A percentile compares a stretch with the other conserved stretches of the same genome.
Conservation (phyloP, 2,797 vertebrate species). For the Dermochelys coriacea region DNA sequence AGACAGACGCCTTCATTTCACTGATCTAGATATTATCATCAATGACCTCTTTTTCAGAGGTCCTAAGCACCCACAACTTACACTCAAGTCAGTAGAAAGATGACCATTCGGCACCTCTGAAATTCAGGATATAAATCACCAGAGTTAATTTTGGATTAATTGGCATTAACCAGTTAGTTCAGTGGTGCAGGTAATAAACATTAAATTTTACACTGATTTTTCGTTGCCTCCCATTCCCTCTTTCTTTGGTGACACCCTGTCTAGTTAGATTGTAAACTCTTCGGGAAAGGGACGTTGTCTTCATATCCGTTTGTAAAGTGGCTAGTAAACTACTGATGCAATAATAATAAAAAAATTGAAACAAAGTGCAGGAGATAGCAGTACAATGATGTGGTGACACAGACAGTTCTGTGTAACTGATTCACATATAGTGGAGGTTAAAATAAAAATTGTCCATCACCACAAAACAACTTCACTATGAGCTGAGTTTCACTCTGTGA, state of each 20-base stretch:
- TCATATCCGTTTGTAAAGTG: accelerated
- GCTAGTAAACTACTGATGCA: accelerated
- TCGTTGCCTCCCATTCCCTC: not conserved
- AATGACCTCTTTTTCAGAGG: not conserved
- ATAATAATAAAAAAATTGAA: not conserved
- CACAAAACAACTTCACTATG: not conserved
- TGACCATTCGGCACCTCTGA: not conserved
- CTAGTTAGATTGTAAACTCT: not conserved
- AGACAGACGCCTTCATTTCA: not conserved
- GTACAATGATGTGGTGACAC: not conserved
- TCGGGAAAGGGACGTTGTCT: not conserved
- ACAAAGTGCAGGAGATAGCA: not conserved
- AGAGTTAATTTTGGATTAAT: not conserved
- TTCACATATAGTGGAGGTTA: not conserved
- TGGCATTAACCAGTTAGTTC: not conserved
- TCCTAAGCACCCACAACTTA: not conserved
- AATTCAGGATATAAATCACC: not conserved
- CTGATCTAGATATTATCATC: not conserved
- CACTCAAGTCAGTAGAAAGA: not conserved
- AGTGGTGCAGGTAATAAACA: not conserved
- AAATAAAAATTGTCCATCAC: not conserved
- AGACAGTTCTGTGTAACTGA: not conserved
- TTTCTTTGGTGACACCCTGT: not conserved
- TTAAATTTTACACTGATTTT: not conserved
- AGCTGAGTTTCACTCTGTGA: not conserved